Conservation (phyloP, 1,140 invertebrate species). For the Neomicropteryx cornuta region DNA sequence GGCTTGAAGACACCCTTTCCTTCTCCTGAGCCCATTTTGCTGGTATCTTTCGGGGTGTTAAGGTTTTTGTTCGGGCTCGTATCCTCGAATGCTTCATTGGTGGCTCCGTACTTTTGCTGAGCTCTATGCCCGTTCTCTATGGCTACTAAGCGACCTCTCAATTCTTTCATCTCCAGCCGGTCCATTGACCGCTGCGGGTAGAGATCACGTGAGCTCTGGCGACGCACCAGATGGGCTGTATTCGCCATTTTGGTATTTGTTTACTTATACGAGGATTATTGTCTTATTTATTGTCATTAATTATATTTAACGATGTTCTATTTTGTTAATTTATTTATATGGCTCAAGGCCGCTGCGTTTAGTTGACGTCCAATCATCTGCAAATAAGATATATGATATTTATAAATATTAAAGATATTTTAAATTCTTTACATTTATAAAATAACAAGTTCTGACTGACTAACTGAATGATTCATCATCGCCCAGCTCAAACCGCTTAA, state of each 20-base stretch:
- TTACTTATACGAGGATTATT: too few species aligned
- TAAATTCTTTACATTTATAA: too few species aligned
- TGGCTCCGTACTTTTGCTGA: conserved; percentile 64
- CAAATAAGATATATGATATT: too few species aligned
- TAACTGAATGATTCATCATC: too few species aligned
- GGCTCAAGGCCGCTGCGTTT: too few species aligned
- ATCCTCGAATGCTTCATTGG: conserved; percentile 78
- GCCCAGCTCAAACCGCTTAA: too few species aligned
- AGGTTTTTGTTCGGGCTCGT: conserved; percentile 51
- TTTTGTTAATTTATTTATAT: too few species aligned
- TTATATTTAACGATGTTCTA: too few species aligned
- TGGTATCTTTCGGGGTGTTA: conserved; percentile 32
- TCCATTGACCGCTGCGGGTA: conserved; percentile 72
- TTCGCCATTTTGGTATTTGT: conserved; percentile 61
- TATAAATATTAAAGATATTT: too few species aligned
- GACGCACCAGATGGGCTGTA: conserved; percentile 73
- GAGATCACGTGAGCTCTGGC: conserved; percentile 75
- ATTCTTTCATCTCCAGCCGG: conserved; percentile 74
- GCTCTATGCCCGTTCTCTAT: conserved; percentile 55
- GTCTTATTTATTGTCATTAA: too few species aligned
- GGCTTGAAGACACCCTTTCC: conserved; percentile 55
- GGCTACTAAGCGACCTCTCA: conserved; percentile 65
- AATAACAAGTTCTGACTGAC: too few species aligned
- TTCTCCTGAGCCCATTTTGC: conserved; percentile 43
- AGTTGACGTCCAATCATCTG: too few species aligned